Base-by-base conservation (phyloP, 2,888 invertebrate species). In the Cataglyphis altisquamis region DNA sequence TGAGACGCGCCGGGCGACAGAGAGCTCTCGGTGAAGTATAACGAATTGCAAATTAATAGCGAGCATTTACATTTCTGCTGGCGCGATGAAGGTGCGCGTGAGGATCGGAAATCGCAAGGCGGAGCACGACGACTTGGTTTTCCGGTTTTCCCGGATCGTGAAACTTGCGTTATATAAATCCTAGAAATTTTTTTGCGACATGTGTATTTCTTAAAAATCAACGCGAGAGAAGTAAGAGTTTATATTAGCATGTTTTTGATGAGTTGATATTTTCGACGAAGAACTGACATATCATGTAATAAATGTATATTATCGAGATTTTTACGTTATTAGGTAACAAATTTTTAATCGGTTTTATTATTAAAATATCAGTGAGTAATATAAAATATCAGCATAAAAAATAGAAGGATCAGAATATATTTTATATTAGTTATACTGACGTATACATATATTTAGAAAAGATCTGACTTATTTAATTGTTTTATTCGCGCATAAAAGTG, bases 1-100 rank as follows among this genome's bases (percentile, higher is more conserved):
- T 64, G 74, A 81, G 67, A 18, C 25, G 25, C 52, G 84, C 86
- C 83, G 86, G 86, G 86, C 83, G 48, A 72, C 70, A 72, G 85
- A 81, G 41, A 60, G 86, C 82, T 83, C 82, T 68, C 82, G 83
- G 88, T 82, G 83, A 84, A 90, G 90, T 90, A 52, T 52, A 93
- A 92, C 92, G 92, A 93, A 93, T 93, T 92, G 92, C 92, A 93
- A 93, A 93, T 92, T 93, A 93, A 92, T 94, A 92, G 91, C 88
- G 88, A 91, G 85, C 90, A 94, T 94, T 94, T 94, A 92, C 94
- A 94, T 94, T 92, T 92, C 87, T 89, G 81, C 77, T 57, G 88
- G 81, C 63, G 45, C 25, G 29, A 72, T 36, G 81, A 74, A 81
- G 48, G 74, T 62, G 74, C 62, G 21, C 68, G 63, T 62, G 9